Conservation (phyloP, 1,140 invertebrate species). For the Triops cancriformis region DNA sequence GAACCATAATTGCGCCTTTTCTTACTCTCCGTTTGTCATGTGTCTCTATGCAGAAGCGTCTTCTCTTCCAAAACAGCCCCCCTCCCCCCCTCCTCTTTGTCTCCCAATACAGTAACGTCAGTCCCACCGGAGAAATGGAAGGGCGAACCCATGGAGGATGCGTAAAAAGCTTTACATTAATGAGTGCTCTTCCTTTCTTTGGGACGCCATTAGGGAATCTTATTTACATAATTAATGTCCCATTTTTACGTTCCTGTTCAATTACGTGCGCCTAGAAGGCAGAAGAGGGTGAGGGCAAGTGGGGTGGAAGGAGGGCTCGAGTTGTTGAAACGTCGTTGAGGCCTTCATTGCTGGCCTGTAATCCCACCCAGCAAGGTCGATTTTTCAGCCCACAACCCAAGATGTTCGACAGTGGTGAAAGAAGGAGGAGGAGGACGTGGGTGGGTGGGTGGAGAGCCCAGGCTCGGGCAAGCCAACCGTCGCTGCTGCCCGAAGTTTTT, state of each 20-base stretch:
- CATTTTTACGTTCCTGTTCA: neutral
- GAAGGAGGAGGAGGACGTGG: neutral
- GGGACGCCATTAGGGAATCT: neutral
- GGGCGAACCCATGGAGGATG: neutral
- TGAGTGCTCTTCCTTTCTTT: neutral
- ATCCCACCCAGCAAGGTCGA: no score
- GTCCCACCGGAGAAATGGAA: neutral
- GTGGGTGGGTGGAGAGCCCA: neutral
- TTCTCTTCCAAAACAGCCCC: neutral
- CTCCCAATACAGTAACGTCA: neutral
- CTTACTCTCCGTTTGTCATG: neutral
- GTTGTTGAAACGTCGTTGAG: neutral
- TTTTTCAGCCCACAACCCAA: no score
- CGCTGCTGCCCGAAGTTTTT: neutral
- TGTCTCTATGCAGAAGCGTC: no score
- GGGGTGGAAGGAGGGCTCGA: neutral
- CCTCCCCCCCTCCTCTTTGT: no score
- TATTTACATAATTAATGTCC: neutral
- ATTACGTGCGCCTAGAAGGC: neutral
- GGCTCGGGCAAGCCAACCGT: neutral
- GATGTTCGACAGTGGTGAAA: neutral
- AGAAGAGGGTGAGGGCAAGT: neutral
- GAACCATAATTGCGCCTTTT: slow-evolving; percentile 1
- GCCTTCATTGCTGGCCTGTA: no score
- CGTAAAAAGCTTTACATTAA: slow-evolving; percentile 6